Conservation (phyloP, 2,113 vertebrate genomes). For the Mola mola region DNA sequence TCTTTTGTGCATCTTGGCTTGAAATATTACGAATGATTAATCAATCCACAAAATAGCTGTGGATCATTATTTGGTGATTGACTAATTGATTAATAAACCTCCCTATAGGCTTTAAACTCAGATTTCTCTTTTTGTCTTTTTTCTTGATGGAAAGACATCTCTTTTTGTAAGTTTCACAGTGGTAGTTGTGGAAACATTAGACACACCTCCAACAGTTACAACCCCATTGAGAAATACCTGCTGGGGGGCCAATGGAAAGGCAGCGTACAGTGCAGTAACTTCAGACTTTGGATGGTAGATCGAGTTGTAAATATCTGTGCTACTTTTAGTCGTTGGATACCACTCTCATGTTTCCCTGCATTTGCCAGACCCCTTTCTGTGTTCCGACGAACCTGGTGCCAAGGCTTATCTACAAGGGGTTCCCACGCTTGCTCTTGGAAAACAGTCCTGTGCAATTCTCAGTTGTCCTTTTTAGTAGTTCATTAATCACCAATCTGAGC, state of each 20-base stretch:
- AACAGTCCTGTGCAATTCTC: slow-evolving; percentile 38
- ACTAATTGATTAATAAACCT: not conserved
- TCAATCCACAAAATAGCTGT: not conserved
- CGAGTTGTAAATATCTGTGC: slow-evolving; percentile 79
- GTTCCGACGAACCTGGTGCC: slow-evolving; percentile 62
- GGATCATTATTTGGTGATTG: not conserved
- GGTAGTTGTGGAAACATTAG: slow-evolving; percentile 25
- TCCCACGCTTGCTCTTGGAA: slow-evolving; percentile 69
- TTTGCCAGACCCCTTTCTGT: slow-evolving; percentile 70
- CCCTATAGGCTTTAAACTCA: no score
- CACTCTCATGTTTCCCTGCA: slow-evolving; percentile 73
- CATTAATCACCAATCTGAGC: slow-evolving; percentile 11
- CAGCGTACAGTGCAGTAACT: slow-evolving; percentile 44
- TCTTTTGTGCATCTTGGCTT: no score
- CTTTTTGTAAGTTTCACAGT: slow-evolving; percentile 25
- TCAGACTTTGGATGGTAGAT: slow-evolving; percentile 61
- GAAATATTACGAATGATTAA: no score
- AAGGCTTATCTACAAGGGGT: slow-evolving; percentile 65
- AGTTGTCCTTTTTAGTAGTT: slow-evolving; percentile 37
- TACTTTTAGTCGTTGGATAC: slow-evolving; percentile 76
- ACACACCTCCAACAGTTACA: slow-evolving; percentile 11
- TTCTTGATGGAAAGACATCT: no score
- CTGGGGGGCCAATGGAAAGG: slow-evolving; percentile 55
- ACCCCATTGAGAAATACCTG: slow-evolving; percentile 46
- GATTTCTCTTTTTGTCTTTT: no score